Conservation (phyloP, 2,113 vertebrate genomes). For the rabbit (Oryctolagus cuniculus) region DNA sequence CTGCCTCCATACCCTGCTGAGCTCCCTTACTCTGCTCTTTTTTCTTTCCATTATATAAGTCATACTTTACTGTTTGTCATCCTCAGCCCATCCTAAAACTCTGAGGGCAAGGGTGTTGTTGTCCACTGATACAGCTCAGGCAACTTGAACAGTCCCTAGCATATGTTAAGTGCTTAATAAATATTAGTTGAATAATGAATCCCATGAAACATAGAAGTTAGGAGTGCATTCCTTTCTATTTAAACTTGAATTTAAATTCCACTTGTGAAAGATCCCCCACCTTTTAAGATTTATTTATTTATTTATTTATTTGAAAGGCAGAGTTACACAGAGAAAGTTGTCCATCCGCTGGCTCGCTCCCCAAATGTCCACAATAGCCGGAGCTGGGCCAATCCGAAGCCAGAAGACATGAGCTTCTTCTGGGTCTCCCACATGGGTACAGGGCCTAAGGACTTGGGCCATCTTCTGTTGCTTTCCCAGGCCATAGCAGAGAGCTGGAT, state of each 20-base stretch:
- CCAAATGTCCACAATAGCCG: no score
- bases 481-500: no score
- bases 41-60: constrained; percentile 11
- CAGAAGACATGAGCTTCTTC: no score
- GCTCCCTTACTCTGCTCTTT: not conserved
- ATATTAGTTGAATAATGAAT: constrained; percentile 38
- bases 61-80: constrained; percentile 12
- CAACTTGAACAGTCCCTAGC: constrained; percentile 25
- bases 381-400: no score
- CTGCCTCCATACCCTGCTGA: not conserved
- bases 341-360: no score
- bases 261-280: not conserved
- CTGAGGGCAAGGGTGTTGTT: not conserved
- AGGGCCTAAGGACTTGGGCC: no score
- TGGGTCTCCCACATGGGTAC: no score
- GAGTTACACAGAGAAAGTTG: no score
- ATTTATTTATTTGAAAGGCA: no score
- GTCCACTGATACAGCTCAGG: not conserved
- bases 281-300: no score
- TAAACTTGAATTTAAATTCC: constrained; percentile 61
- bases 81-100: not conserved
- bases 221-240: constrained; percentile 22
- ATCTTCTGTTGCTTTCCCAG: no score
- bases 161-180: not conserved
- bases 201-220: not conserved